phyloP scores from a whole-genome alignment of 2,888 invertebrate species.

The Drosophila suboccidentalis region DNA sequence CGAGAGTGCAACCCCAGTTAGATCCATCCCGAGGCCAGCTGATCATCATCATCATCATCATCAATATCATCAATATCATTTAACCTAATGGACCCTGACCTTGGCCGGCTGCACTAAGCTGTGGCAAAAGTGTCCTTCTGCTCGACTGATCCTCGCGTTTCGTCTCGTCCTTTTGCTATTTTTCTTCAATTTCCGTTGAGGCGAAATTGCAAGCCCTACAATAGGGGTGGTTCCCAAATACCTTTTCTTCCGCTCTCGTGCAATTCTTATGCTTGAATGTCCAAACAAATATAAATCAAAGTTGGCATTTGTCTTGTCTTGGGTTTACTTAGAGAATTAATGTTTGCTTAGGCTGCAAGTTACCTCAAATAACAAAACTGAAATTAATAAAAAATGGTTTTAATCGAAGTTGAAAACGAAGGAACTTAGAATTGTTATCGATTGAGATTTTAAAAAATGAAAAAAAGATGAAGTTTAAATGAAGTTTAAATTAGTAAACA shows the following conservation, averaged over 20 bases:
- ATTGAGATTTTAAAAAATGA: not conserved
- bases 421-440: not conserved
- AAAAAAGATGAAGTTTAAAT: too few relatives aligned
- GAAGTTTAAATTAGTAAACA: too few relatives aligned
- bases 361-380: constrained; percentile 22
- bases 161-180: constrained; percentile 39
- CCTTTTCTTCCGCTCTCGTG: constrained; percentile 22
- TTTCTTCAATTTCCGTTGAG: constrained; percentile 63
- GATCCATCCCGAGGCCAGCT: constrained; percentile 49
- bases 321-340: constrained; percentile 1
- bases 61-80: constrained; percentile 79
- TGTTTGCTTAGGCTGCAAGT: constrained; percentile 57
- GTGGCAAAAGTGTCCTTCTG: constrained; percentile 80
- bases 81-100: constrained; percentile 84
- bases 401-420: not conserved
- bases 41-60: constrained; percentile 43
- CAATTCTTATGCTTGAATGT: constrained; percentile 65
- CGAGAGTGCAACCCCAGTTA: constrained; percentile 44
- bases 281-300: constrained; percentile 80
- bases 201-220: constrained; percentile 48
- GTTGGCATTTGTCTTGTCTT: constrained; percentile 24
- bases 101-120: constrained; percentile 74
- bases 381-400: constrained; percentile 5
- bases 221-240: constrained; percentile 50
- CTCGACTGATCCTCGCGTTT: constrained; percentile 57